Base-by-base conservation (phyloP, 1,140 invertebrate genomes). In the Brachionus calyciflorus region DNA sequence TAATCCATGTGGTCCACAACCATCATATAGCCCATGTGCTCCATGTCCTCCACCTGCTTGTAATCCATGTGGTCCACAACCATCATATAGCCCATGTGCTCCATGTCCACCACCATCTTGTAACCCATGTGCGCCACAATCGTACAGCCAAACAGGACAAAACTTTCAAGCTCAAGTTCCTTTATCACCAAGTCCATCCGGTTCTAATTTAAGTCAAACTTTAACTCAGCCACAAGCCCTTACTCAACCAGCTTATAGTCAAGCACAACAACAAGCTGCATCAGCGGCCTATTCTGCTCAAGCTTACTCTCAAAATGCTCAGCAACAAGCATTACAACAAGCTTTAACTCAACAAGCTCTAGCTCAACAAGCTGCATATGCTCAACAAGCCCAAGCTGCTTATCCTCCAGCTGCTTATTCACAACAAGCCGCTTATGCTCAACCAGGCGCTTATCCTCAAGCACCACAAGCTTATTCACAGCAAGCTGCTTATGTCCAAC, bases 121-220 rank as follows among this genome's bases (percentile, higher is more conserved):
- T n/a, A 41, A 41, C 12, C 60, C 60, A 44, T 46, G 60, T 37
- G 37, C n/a, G 44, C 60, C 60, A 26, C 37, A 26, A 17, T 60
- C 55, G 17, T 60, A 37, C 55, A 6, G 28, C 17, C 55, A 60
- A 9, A 19, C 37, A 24, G 37, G 40, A 41, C 60, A 65, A 65
- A 41, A 21, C 19, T 65, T n/a, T 19, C 60, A 65, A 65, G 60
- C 60, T 44, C 60, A 65, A 65, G 60, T 65, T 24, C 60, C 60
- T 14, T 65, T 65, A 28, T 44, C 60, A 17, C 60, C 33, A 41
- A 65, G 60, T 26, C 37, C 60, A 44, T 65, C 60, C 1, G 55
- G 55, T 6, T 60, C 55, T 37, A 60, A 60, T 60, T 37, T 60
- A 7, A 60, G 55, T n/a, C 28, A 33, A 33, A 30, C 33, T 60